phyloP scores from a whole-genome alignment of 2,113 vertebrate genomes.

The Ovis aries region DNA sequence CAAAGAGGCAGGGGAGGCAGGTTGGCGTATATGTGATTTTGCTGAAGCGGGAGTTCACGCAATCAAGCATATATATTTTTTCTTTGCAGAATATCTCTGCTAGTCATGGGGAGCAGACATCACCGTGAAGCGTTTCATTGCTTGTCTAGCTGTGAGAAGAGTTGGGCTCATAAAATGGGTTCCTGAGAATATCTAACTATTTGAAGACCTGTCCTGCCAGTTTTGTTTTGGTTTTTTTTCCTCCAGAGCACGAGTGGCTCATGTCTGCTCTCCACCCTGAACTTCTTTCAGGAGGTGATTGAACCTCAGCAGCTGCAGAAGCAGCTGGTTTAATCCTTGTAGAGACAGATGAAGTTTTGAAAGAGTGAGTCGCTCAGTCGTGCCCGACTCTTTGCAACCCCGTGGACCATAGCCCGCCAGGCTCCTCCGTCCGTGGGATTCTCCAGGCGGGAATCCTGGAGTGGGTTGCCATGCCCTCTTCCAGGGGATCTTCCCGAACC shows the following conservation, averaged over 20 bases:
- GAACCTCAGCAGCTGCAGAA: neutral
- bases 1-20: neutral
- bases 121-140: neutral
- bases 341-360: neutral
- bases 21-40: neutral
- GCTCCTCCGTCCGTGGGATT: neutral
- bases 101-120: neutral
- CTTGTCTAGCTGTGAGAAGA: neutral
- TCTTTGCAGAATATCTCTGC: neutral
- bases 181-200: neutral
- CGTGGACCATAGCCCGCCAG: neutral
- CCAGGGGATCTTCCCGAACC: neutral
- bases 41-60: neutral
- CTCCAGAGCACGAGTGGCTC: neutral
- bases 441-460: neutral
- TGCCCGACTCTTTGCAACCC: neutral
- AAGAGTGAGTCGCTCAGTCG: neutral
- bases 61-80: neutral
- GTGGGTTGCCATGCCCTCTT: neutral
- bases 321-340: neutral
- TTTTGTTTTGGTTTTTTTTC: rapidly evolving
- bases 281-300: neutral
- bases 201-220: neutral
- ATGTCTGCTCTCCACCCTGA: neutral
- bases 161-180: neutral